Evolutionary conservation across 2,797 vertebrate species (phyloP), one percentile per base, ranked within the genome.

Genomic region (Melanotaenia trifasciata): DNA sequence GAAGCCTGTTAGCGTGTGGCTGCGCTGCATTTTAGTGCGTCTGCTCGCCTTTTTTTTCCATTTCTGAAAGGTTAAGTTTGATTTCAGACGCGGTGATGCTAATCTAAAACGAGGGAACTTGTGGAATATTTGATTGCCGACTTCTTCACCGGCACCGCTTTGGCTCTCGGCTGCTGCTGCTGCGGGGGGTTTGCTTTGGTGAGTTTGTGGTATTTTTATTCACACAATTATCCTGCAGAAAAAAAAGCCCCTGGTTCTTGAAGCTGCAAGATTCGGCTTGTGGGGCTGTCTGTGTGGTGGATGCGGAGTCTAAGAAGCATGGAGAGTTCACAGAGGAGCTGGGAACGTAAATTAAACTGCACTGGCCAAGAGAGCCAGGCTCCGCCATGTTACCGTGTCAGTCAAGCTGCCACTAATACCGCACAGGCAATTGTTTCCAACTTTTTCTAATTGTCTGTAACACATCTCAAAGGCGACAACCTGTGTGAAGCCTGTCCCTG

Each of bases 331-430:
- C 63, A 53, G 68, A 68, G 74, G 28, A 65, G 79, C 74, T 68
- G 76, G 45, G 24, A 35, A 51, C 51, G 32, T 30, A 58, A 75
- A 64, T 76, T 64, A 10, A 64, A 32, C 66, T 56, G 65, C 76
- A 66, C 74, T 67, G 83, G 63, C 64, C 71, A 47, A 51, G 22
- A 36, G 54, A 45, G 30, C 16, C 70, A 26, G 47, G 66, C 84
- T 87, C 88, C 91, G 92, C 91, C 90, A 93, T 92, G 89, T 92
- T 81, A 67, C 73, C 83, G 64, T 33, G 67, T 67, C 65, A 79
- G 67, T 74, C 73, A 69, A 70, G 69, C 69, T 60, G 62, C 77
- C 68, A 74, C 61, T 28, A 50, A 60, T 9, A 54, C 26, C 26
- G 26, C 67, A 54, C 68, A 20, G 36, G 70, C 63, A n/a, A 81